Evolutionary conservation across 2,888 invertebrate species (phyloP).

Genomic region (Apotomis betuletana): DNA sequence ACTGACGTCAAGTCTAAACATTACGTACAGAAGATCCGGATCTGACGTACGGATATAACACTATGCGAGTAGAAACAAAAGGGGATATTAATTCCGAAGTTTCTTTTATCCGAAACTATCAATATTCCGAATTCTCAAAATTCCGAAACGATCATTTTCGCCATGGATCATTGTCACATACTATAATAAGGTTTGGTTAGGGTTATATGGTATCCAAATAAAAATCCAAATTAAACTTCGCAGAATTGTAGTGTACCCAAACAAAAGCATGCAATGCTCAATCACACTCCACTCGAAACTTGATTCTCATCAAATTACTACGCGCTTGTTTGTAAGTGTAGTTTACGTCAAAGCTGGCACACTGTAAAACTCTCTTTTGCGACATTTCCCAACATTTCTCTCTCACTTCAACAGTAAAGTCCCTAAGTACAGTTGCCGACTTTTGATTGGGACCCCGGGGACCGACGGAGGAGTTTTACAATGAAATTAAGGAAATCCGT

Average conservation of each 20-base stretch:
- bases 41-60: background rate
- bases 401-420: constrained; percentile 56
- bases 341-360: constrained; percentile 23
- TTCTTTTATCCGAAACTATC: too few relatives aligned
- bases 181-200: too few relatives aligned
- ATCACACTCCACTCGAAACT: constrained; percentile 6
- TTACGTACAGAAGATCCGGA: constrained; percentile 9
- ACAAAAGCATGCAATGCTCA: background rate
- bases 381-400: constrained; percentile 51
- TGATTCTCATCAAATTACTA: constrained; percentile 11
- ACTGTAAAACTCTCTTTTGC: constrained; percentile 46
- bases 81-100: too few relatives aligned
- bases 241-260: too few relatives aligned
- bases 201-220: too few relatives aligned
- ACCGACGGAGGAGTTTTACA: constrained; percentile 43
- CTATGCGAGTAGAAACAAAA: too few relatives aligned
- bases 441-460: constrained; percentile 63
- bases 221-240: too few relatives aligned
- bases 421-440: constrained; percentile 63
- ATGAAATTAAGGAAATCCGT: constrained; percentile 46
- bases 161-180: too few relatives aligned
- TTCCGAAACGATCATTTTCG: too few relatives aligned
- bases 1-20: background rate
- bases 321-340: constrained; percentile 28
- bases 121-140: too few relatives aligned